Evolutionary conservation across 2,797 vertebrate genomes (phyloP).

Genomic region (Hydrophis major): DNA sequence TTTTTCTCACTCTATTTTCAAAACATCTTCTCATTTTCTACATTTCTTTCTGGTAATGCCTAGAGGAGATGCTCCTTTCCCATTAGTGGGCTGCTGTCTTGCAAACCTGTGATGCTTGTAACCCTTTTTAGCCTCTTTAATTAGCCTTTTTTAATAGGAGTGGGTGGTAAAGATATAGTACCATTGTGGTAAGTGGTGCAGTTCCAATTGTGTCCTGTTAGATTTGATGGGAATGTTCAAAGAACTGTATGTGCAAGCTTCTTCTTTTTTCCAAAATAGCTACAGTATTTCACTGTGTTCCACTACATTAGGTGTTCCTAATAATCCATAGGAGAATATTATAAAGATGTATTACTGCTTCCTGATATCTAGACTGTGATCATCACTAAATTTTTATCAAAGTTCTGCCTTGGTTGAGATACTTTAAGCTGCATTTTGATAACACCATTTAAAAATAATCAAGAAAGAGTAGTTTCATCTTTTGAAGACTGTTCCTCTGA

Average conservation of each 20-base stretch:
- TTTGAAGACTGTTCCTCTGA: constrained; percentile 21
- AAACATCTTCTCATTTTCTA: neutral
- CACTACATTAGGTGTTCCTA: constrained; percentile 64
- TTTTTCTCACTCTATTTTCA: neutral
- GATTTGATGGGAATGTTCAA: constrained; percentile 26
- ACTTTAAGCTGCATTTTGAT: constrained; percentile 36
- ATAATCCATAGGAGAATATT: constrained; percentile 57
- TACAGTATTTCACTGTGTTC: constrained; percentile 45
- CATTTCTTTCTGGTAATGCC: neutral
- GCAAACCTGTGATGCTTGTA: neutral
- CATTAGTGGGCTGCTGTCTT: neutral
- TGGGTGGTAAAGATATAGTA: neutral
- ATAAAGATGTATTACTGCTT: constrained; percentile 62
- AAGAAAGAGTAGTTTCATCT: neutral
- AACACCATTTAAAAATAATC: constrained; percentile 26
- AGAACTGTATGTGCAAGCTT: constrained; percentile 23
- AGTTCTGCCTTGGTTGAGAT: constrained; percentile 32
- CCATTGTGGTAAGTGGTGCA: fast-evolving
- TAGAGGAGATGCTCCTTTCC: neutral
- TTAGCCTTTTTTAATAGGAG: neutral
- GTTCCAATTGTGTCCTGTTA: constrained; percentile 33
- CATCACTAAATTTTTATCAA: constrained; percentile 35
- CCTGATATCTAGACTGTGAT: constrained; percentile 23
- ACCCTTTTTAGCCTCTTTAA: neutral
- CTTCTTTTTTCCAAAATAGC: constrained; percentile 36